phyloP scores from a whole-genome alignment of 1,140 invertebrate genomes.

The Hylaeus anthracinus region DNA sequence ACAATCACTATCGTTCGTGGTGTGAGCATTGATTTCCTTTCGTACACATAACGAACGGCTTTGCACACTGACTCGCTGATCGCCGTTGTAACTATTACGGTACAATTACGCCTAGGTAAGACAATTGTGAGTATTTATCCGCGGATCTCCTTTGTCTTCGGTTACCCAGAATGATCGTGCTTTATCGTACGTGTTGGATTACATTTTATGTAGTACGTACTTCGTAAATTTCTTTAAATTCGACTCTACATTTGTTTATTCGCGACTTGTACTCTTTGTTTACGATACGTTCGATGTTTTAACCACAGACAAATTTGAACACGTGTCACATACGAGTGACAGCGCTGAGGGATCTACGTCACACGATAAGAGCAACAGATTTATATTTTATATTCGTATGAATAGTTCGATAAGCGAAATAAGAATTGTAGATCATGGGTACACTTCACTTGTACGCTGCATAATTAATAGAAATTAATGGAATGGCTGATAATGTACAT shows the following conservation, averaged over 20 bases:
- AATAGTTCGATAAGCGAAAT: no score
- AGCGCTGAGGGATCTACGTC: no score
- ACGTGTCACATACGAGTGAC: not conserved
- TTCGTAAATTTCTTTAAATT: no score
- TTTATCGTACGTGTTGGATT: not conserved
- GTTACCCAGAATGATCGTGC: not conserved
- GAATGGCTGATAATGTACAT: no score
- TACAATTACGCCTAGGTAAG: constrained; percentile 34
- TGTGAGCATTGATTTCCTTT: constrained; percentile 51
- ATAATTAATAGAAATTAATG: no score
- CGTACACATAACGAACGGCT: constrained; percentile 8
- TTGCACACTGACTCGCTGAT: not conserved
- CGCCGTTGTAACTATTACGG: constrained; percentile 37
- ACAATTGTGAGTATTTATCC: constrained; percentile 24
- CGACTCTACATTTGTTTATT: no score
- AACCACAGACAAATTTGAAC: not conserved
- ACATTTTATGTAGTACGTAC: not conserved
- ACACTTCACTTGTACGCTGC: no score
- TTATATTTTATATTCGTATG: not conserved
- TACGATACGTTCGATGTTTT: not conserved
- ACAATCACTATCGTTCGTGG: constrained; percentile 52
- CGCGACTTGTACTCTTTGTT: no score
- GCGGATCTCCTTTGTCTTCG: constrained; percentile 20
- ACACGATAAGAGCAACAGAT: not conserved
- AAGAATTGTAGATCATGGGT: no score